Percentiles rank a stretch among this genome's conserved stretches.
These are phyloP conservation scores for Orbicella faveolata DNA, from an alignment of 64 coral and sea anemone genomes.

Conservation along the genomic window DNA sequence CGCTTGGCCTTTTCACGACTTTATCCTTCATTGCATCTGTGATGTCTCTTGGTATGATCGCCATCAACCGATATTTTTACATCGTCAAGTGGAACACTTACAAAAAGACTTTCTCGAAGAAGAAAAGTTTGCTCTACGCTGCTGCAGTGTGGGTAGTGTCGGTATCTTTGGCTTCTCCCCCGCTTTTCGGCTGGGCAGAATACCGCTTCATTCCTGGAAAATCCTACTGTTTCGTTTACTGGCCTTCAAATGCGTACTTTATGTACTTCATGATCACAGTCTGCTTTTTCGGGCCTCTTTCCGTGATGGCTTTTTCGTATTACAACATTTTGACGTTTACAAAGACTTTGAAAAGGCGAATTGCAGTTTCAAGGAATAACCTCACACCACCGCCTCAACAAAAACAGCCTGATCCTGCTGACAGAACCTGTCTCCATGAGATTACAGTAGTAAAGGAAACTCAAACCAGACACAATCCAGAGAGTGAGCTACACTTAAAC, in stretches of 20 bases:
- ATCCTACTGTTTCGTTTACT: constrained; percentile 78
- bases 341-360: not conserved
- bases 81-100: constrained; percentile 64
- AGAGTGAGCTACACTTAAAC: not conserved
- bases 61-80: constrained; percentile 50
- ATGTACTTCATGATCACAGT: constrained; percentile 79
- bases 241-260: constrained; percentile 63
- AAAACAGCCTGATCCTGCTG: not conserved
- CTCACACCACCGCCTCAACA: not conserved
- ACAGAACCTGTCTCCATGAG: not conserved
- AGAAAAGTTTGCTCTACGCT: not conserved
- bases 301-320: constrained; percentile 57
- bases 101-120: not conserved
- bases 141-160: constrained; percentile 14
- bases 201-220: constrained; percentile 49
- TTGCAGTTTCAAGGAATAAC: not conserved
- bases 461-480: not conserved
- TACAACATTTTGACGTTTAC: constrained; percentile 63
- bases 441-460: not conserved
- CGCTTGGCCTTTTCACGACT: constrained; percentile 28
- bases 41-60: constrained; percentile 37
- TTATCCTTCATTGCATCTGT: constrained; percentile 44
- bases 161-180: constrained; percentile 9
- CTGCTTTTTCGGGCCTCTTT: constrained; percentile 70
- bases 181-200: constrained; percentile 50